Conservation (phyloP, 1,140 invertebrate genomes). For the Sitobion miscanthi region DNA sequence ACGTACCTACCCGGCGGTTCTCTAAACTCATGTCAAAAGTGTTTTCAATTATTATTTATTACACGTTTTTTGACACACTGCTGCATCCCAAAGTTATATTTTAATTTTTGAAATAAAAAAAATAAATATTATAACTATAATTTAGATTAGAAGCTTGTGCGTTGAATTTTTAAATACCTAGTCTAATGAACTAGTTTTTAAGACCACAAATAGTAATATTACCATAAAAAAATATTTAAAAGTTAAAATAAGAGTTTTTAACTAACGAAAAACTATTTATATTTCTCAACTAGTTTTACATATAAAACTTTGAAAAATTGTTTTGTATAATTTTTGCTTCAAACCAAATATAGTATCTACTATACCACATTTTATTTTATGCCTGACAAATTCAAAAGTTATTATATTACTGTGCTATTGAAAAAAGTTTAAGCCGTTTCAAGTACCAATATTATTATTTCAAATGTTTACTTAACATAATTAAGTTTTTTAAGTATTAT, state of each 20-base stretch:
- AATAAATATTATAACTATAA: neutral
- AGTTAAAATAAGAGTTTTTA: neutral
- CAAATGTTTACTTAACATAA: constrained; percentile 1
- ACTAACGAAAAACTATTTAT: neutral
- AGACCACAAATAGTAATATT: neutral
- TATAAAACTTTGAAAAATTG: neutral
- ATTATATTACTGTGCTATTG: neutral
- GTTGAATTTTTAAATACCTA: neutral
- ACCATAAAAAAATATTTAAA: neutral
- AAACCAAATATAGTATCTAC: neutral
- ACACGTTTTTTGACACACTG: neutral
- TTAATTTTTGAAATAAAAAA: neutral
- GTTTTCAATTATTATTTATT: neutral
- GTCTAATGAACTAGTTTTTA: neutral
- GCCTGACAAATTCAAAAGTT: neutral
- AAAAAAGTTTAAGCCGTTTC: constrained; percentile 11
- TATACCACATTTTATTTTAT: neutral
- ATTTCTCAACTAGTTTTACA: neutral
- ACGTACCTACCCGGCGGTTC: neutral
- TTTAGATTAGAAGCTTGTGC: neutral
- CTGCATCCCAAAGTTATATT: neutral
- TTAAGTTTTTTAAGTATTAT: neutral
- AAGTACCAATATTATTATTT: neutral
- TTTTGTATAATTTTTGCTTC: neutral
- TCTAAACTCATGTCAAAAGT: neutral